Conservation (phyloP, 2,888 invertebrate species). For the Strigamia crassipes region DNA sequence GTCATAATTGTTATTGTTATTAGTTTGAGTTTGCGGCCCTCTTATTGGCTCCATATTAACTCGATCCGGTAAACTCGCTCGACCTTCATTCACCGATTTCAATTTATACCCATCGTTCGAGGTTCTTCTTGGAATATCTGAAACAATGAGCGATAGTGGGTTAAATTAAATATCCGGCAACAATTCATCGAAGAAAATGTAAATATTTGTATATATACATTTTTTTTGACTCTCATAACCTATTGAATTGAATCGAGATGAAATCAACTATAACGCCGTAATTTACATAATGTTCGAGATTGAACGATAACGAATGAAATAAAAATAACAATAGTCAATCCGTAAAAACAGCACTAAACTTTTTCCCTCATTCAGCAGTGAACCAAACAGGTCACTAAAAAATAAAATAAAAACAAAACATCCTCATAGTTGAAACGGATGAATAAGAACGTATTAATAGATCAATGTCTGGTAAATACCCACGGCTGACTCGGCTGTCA, state of each 20-base stretch:
- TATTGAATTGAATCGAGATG: too few relatives aligned
- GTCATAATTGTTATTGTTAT: background rate
- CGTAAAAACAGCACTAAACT: background rate
- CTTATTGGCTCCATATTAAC: background rate
- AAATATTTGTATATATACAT: too few relatives aligned
- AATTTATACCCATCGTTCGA: background rate
- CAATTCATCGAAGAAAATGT: too few relatives aligned
- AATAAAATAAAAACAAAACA: conserved; percentile 22
- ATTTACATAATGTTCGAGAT: conserved; percentile 6
- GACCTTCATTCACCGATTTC: background rate
- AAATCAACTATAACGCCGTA: background rate
- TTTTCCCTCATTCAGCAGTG: conserved; percentile 10
- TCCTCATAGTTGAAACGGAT: background rate
- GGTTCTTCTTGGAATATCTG: background rate
- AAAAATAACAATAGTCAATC: conserved; percentile 25
- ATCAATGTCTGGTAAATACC: too few relatives aligned
- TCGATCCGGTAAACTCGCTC: background rate
- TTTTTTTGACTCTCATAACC: too few relatives aligned
- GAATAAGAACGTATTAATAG: background rate
- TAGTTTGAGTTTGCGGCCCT: background rate
- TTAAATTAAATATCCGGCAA: too few relatives aligned
- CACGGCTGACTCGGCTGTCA: too few relatives aligned
- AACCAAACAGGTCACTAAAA: background rate
- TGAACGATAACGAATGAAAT: background rate
- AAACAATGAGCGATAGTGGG: background rate